These are phyloP conservation scores for Phoxinus phoxinus DNA, from an alignment of 2,113 vertebrate genomes.

Conservation along the genomic window DNA sequence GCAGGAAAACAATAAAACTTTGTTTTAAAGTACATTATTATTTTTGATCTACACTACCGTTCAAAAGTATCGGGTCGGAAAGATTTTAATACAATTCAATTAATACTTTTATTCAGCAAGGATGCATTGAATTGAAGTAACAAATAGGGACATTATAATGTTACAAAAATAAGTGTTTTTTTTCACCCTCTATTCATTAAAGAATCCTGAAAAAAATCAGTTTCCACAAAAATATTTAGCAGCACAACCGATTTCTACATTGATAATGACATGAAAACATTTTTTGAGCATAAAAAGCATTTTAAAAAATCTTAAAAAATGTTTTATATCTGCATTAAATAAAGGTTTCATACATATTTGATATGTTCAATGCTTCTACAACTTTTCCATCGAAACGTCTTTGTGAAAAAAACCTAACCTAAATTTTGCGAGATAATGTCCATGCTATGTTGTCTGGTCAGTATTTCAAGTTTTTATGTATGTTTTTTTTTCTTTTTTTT, in stretches of 20 bases:
- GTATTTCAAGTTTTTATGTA: too few relatives aligned
- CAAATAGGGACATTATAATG: not conserved
- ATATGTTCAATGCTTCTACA: not conserved
- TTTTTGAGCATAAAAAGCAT: not conserved
- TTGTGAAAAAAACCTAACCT: not conserved
- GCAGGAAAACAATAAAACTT: constrained; percentile 59
- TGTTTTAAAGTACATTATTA: constrained; percentile 10
- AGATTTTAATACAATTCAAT: not conserved
- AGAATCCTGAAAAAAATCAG: not conserved
- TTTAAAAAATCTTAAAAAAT: too few relatives aligned
- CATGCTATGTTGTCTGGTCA: not conserved
- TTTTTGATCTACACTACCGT: not conserved
- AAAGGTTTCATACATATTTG: not conserved
- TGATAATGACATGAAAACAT: not conserved
- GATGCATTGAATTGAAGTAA: not conserved
- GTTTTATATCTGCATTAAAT: not conserved
- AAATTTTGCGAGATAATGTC: not conserved
- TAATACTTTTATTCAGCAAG: not conserved
- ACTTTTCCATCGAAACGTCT: not conserved
- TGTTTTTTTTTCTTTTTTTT: too few relatives aligned
- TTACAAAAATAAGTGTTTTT: not conserved
- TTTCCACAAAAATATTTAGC: not conserved
- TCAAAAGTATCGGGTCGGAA: not conserved
- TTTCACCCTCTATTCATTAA: not conserved
- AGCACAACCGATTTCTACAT: not conserved